phyloP scores from a whole-genome alignment of 53 echinoderm and acorn worm species.

The Glandiceps talaboti region DNA sequence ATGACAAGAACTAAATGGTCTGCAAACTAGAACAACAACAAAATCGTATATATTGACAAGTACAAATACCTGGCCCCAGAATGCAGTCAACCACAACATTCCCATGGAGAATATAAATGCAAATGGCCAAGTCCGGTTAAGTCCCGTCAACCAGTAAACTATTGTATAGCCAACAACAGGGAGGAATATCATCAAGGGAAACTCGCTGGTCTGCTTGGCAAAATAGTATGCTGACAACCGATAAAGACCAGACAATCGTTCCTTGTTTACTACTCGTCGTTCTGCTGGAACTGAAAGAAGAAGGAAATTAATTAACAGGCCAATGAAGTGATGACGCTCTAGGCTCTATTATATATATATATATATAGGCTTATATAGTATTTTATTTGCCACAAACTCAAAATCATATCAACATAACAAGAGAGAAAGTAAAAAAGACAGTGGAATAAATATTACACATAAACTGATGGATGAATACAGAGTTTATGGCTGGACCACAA shows the following conservation, averaged over 20 bases:
- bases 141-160: conserved; percentile 72
- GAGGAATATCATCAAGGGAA: conserved; percentile 55
- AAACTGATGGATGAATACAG: too few species aligned
- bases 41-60: too few species aligned
- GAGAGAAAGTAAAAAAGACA: too few species aligned
- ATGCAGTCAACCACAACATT: conserved; percentile 38
- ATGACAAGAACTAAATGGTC: too few species aligned
- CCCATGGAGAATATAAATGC: conserved; percentile 47
- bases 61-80: conserved; percentile 53
- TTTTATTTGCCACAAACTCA: too few species aligned
- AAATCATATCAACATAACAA: too few species aligned
- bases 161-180: conserved; percentile 44
- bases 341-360: too few species aligned
- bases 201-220: conserved; percentile 72
- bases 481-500: too few species aligned
- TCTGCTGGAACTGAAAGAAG: conserved; percentile 58
- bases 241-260: conserved; percentile 59
- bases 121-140: conserved; percentile 23
- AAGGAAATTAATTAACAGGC: neutral
- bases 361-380: too few species aligned
- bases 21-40: too few species aligned
- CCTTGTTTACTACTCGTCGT: conserved; percentile 61
- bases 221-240: conserved; percentile 74
- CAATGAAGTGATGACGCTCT: neutral
- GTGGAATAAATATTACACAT: too few species aligned